phyloP scores from a whole-genome alignment of 35 echinoderm and acorn worm species.

The Ptychodera flava region DNA sequence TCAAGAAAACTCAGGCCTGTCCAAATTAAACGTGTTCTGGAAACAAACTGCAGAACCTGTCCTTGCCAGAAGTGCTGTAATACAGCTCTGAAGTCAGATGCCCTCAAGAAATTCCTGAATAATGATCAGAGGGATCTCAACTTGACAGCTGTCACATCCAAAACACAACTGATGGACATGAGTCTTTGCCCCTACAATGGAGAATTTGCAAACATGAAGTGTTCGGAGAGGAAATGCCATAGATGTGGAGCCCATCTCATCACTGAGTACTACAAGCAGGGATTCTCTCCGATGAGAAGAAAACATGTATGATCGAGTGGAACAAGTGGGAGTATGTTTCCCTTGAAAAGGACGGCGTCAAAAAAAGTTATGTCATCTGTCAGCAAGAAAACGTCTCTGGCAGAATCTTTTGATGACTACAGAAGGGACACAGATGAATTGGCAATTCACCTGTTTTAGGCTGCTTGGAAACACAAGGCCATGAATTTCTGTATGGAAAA shows the following conservation, averaged over 20 bases:
- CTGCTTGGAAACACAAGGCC: background rate
- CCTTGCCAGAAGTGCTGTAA: too few relatives aligned
- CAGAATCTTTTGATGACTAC: background rate
- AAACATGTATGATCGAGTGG: background rate
- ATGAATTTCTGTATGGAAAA: background rate
- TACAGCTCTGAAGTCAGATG: too few relatives aligned
- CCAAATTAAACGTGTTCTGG: too few relatives aligned
- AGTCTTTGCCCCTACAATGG: background rate
- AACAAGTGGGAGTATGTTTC: background rate
- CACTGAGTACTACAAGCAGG: background rate
- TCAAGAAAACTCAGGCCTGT: background rate
- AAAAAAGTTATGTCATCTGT: constrained; percentile 11
- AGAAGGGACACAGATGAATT: background rate
- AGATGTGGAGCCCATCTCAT: background rate
- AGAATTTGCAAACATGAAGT: background rate
- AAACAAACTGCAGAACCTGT: too few relatives aligned
- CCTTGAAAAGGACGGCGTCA: background rate
- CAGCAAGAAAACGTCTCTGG: constrained; percentile 2
- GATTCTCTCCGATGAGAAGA: background rate
- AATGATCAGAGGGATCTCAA: too few relatives aligned
- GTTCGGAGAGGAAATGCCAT: background rate
- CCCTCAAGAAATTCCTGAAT: too few relatives aligned
- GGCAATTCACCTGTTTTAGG: background rate
- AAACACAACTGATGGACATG: too few relatives aligned
- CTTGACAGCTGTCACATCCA: too few relatives aligned